A percentile compares a stretch with the other conserved stretches of the same genome.
Conservation (phyloP, 2,113 vertebrate species). For the Scartelaos histophorus region DNA sequence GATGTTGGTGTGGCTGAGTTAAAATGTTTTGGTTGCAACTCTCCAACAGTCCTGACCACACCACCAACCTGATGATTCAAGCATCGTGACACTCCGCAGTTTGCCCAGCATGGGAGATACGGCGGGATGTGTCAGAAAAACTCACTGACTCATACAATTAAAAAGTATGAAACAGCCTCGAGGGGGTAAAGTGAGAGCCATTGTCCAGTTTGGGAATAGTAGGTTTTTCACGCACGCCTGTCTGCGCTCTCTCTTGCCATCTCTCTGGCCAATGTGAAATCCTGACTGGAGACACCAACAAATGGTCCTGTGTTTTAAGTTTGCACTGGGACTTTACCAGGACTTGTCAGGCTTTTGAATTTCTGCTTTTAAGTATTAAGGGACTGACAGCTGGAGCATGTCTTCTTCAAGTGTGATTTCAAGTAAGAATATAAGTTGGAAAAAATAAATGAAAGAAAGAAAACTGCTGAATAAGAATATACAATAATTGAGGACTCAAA, state of each 20-base stretch:
- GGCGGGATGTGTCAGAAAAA: not conserved
- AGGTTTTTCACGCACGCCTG: constrained; percentile 49
- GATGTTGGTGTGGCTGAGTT: not conserved
- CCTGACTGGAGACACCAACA: constrained; percentile 46
- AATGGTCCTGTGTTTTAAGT: constrained; percentile 53
- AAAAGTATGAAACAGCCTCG: not conserved
- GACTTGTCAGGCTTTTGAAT: constrained; percentile 12
- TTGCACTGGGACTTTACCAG: constrained; percentile 19
- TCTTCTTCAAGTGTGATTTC: constrained; percentile 10
- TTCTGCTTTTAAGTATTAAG: constrained; percentile 1
- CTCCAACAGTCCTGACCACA: constrained; percentile 21
- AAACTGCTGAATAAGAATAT: no score
- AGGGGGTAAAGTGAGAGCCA: not conserved
- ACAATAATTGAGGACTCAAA: no score
- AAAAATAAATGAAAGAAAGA: constrained; percentile 18
- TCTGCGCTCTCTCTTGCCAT: constrained; percentile 46
- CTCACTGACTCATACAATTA: constrained; percentile 11
- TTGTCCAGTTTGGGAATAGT: constrained; percentile 20
- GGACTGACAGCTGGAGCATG: constrained; percentile 22
- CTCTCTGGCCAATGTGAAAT: constrained; percentile 66
- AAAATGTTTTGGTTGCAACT: constrained; percentile 4
- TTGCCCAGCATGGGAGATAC: constrained; percentile 25
- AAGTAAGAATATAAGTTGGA: not conserved
- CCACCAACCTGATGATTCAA: constrained; percentile 6
- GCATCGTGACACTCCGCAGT: constrained; percentile 9